Base-by-base conservation (phyloP, 2,113 vertebrate genomes). In the Cariama cristata region DNA sequence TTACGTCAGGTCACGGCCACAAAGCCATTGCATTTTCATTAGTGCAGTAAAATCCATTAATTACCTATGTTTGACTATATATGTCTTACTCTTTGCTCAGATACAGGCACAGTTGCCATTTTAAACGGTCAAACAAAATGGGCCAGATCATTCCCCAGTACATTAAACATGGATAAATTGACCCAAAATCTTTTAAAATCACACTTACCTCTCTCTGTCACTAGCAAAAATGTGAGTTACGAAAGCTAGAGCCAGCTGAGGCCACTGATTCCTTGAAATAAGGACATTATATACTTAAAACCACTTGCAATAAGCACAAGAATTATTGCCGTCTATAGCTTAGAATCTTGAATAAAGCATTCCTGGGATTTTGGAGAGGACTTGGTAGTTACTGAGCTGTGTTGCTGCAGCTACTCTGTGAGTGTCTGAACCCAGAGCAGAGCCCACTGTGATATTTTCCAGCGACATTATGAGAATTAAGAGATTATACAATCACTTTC, bases 51-150 rank as follows among this genome's bases (percentile, higher is more conserved):
- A 50, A 67, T 4, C 40, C 76, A 58, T 50, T 11, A 73, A 40
- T 69, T 45, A 2, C 14, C 0, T 11, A 1, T 23, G 8, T 40
- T 55, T 80, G 55, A 24, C 52, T 44, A 0, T 6, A 0, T 15
- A 20, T 55, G 16, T 68, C 68, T 64, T 75, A 5, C 21, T 81
- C 76, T 84, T 56, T 79, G 35, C 59, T 83, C 8, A 1, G 42
- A 40, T 52, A 59, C 79, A 20, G 56, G 47, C 55, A 42, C 15
- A 8, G 59, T 6, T 63, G 38, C 49, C 72, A 35, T 69, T 72
- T 89, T 23, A 45, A 59, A 53, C 27, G 73, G 58, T 53, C 49
- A 60, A 22, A 64, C 44, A 45, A 88, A 95, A 85, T 30, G 58
- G 62, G 53, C 27, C 45, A 82, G 77, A 38, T 95, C 14, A 50